phyloP scores from a whole-genome alignment of 2,113 vertebrate species.

The Enhydra lutris region DNA sequence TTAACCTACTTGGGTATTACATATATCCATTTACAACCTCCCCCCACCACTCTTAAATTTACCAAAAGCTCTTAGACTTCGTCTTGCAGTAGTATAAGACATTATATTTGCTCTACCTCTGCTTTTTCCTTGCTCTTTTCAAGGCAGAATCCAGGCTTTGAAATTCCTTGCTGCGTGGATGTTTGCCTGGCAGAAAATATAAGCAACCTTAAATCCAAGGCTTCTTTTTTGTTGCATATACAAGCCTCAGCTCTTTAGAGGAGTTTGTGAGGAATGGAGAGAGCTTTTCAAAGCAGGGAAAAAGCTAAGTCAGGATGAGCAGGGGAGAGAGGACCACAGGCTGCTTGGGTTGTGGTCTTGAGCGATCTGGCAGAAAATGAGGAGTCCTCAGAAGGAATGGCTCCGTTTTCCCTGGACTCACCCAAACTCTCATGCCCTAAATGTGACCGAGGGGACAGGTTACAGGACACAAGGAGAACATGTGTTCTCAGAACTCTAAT shows the following conservation, averaged over 20 bases:
- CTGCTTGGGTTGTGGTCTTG: neutral
- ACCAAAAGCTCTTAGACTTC: neutral
- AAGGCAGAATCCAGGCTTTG: conserved; percentile 10
- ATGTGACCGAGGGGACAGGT: neutral
- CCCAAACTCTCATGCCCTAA: neutral
- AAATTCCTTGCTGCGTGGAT: neutral
- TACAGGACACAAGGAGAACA: neutral
- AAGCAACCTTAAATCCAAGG: conserved; percentile 23
- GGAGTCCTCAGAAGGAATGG: neutral
- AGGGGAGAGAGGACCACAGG: neutral
- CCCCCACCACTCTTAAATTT: neutral
- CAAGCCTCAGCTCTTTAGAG: neutral
- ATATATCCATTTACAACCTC: neutral
- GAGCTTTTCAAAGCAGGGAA: neutral
- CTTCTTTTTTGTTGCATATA: neutral
- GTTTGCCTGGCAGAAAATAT: neutral
- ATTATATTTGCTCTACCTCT: neutral
- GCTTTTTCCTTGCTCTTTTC: neutral
- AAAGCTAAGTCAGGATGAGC: neutral
- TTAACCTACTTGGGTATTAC: neutral
- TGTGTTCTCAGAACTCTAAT: neutral
- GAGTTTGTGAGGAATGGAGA: neutral
- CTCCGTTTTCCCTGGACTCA: neutral
- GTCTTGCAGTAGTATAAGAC: neutral
- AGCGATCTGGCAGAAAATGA: neutral